Conservation (phyloP, 2,113 vertebrate genomes). For the Furnarius figulus region DNA sequence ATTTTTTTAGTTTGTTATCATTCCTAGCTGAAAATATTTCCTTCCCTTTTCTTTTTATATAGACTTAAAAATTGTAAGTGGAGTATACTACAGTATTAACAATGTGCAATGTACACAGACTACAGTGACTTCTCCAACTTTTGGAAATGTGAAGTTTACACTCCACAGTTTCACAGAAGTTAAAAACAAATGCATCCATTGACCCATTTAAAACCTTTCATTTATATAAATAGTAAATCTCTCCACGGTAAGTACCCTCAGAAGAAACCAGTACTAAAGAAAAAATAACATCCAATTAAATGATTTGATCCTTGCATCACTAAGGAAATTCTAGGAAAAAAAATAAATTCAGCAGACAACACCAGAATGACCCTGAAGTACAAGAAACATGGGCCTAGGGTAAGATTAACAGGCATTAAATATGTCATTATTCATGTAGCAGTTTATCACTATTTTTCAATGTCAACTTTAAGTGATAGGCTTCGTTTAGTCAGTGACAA, state of each 20-base stretch:
- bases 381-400: not conserved
- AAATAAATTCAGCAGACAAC: not conserved
- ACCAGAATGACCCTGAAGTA: slow-evolving; percentile 4
- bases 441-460: slow-evolving; percentile 65
- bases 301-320: not conserved
- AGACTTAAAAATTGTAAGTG: not conserved
- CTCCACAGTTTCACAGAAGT: not conserved
- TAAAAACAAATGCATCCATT: not conserved
- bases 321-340: not conserved
- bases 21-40: not conserved
- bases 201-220: not conserved
- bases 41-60: not conserved
- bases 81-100: not conserved
- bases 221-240: not conserved
- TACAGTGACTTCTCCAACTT: not conserved
- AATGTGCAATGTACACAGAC: accelerated
- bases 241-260: not conserved
- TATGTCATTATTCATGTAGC: slow-evolving; percentile 44
- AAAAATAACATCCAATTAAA: not conserved
- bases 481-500: slow-evolving; percentile 48
- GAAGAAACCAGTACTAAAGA: not conserved
- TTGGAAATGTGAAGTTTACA: not conserved
- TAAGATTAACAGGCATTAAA: slow-evolving; percentile 49
- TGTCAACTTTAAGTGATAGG: slow-evolving; percentile 60
- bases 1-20: not conserved